Evolutionary conservation across 2,113 vertebrate genomes (phyloP), one percentile per base, ranked within the genome.

Genomic region (Siniperca chuatsi): DNA sequence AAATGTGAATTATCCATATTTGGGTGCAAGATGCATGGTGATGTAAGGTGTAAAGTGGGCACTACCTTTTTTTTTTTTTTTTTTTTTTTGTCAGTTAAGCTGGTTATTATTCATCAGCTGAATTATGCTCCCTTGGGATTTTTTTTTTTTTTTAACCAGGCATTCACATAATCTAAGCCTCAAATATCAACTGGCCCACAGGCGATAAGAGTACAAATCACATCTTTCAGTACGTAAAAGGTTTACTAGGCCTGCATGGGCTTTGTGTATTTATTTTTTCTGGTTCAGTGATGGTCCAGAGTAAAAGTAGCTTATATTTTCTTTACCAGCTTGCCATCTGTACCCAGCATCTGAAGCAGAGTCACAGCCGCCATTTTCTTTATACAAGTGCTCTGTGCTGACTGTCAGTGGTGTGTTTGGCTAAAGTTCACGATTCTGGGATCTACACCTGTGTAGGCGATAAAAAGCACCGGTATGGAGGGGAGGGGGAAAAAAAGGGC

Each of bases 401-500:
- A 57, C 64, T 35, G 55, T 52, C 33, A 9, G 57, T 60, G 0
- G 8, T 46, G 35, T 37, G 71, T 54, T 29, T 44, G 21, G 11
- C 50, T 73, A 20, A 66, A 46, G n/a, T n/a, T 77, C 73, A 48
- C 9, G 0, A 18, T 48, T 50, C 50, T 50, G 35, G 35, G 21
- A 52, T 73, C 18, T 61, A 77, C 54, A 52, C 1, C 8, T 13
- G 5, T 68, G 29, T 21, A 25, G 16, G 62, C 65, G 57, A n/a
- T 70, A 13, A 42, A 70, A 33, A 71, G 42, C 69, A 77, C 3
- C 25, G 16, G 68, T 44, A 4, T 65, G 25, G 78, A 78, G 48
- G 20, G 21, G 6, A 20, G 50, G 12, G 8, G 15, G 0, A 16
- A 37, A 77, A 37, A 77, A 84, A 37, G 91, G 86, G 88, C 90